These are phyloP conservation scores for Menura novaehollandiae DNA, from an alignment of 2,113 vertebrate species.

Conservation along the genomic window DNA sequence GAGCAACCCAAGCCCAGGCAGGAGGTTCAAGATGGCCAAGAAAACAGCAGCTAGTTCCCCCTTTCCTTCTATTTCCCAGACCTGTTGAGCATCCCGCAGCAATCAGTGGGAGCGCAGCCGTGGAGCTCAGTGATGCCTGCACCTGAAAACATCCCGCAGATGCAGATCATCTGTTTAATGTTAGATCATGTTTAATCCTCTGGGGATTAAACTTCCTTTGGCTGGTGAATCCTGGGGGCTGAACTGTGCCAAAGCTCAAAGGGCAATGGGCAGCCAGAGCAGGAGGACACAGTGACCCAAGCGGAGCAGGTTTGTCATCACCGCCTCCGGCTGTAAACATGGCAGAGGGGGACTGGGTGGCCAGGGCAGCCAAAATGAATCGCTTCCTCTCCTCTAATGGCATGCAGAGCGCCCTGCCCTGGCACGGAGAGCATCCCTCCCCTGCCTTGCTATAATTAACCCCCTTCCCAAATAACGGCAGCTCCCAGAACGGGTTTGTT, in stretches of 20 bases:
- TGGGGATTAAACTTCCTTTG: not conserved
- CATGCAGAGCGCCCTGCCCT: not conserved
- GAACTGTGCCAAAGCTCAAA: not conserved
- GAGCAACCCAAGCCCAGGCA: not conserved
- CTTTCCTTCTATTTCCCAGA: not conserved
- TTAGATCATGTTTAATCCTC: too few relatives aligned
- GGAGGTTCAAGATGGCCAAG: not conserved
- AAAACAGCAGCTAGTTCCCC: not conserved
- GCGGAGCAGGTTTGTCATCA: not conserved
- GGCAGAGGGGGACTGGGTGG: not conserved
- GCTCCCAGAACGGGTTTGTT: not conserved
- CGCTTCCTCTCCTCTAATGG: not conserved
- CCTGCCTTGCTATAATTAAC: not conserved
- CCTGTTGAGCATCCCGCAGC: not conserved
- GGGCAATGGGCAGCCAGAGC: not conserved
- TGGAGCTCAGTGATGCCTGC: not conserved
- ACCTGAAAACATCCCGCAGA: fast-evolving
- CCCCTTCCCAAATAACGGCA: not conserved
- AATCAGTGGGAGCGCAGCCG: fast-evolving
- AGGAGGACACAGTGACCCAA: not conserved
- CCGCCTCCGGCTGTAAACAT: slow-evolving; percentile 63
- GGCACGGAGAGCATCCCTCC: not conserved
- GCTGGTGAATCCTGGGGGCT: not conserved
- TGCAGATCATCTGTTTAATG: too few relatives aligned
- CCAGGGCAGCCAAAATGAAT: not conserved